phyloP scores from a whole-genome alignment of 2,888 invertebrate species.

The Oscheius myriophilus region DNA sequence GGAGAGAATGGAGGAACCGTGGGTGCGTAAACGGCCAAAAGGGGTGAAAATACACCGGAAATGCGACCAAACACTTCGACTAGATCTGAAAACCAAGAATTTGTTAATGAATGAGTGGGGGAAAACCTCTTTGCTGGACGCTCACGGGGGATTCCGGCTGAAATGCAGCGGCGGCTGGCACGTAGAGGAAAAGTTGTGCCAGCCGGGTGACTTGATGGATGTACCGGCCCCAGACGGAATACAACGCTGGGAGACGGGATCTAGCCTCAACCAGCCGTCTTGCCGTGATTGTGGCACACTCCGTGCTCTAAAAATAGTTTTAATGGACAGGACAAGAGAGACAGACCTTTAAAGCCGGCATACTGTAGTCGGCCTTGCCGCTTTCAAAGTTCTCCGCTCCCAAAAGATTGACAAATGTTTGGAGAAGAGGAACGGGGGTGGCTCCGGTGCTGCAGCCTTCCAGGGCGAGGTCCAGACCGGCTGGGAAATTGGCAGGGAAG shows the following conservation, averaged over 20 bases:
- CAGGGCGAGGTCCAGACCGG: conserved; percentile 58
- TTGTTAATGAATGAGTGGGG: background rate
- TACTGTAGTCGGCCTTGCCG: conserved; percentile 22
- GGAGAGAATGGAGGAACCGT: conserved; percentile 64
- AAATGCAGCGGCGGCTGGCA: conserved; percentile 44
- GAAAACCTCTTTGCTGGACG: conserved; percentile 35
- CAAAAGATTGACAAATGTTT: conserved; percentile 45
- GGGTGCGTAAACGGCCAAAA: conserved; percentile 58
- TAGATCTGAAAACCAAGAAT: conserved; percentile 45
- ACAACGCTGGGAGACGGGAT: conserved; percentile 39
- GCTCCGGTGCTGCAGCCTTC: conserved; percentile 58
- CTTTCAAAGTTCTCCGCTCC: conserved; percentile 34
- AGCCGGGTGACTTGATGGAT: conserved; percentile 40
- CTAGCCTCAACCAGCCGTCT: conserved; percentile 42
- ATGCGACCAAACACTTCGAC: conserved; percentile 49
- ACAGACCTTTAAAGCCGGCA: conserved; percentile 35
- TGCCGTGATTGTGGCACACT: conserved; percentile 36
- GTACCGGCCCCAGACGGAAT: conserved; percentile 42
- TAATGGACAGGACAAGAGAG: no score
- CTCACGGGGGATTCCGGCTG: conserved; percentile 35
- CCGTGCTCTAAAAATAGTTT: conserved; percentile 17
- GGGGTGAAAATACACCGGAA: conserved; percentile 54
- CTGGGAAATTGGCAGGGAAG: conserved; percentile 62
- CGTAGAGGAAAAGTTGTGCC: conserved; percentile 45
- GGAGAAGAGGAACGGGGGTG: conserved; percentile 56